Evolutionary conservation across 2,888 invertebrate genomes (phyloP).

Genomic region (Drosophila neotestacea): DNA sequence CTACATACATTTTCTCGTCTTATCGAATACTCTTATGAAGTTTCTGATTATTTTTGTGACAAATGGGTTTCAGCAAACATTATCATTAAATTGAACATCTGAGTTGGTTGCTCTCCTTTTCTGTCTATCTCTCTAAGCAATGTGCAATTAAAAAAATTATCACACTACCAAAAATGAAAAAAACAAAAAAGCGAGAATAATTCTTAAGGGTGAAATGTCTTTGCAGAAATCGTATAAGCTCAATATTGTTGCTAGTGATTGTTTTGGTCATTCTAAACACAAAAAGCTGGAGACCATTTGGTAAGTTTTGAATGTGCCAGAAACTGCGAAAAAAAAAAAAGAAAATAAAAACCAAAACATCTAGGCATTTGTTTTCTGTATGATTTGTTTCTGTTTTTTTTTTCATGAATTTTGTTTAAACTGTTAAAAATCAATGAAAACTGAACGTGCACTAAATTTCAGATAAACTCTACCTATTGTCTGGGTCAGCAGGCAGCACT

Average conservation of each 20-base stretch:
- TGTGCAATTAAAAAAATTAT: conserved; percentile 49
- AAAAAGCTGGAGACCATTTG: conserved; percentile 85
- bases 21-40: neutral
- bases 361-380: conserved; percentile 74
- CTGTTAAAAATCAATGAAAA: conserved; percentile 78
- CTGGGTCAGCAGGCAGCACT: conserved; percentile 82
- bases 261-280: conserved; percentile 85
- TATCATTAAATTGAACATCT: conserved; percentile 5
- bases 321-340: conserved; percentile 69
- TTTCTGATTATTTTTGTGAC: conserved; percentile 17
- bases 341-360: conserved; percentile 71
- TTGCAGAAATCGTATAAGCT: conserved; percentile 88
- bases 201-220: conserved; percentile 89
- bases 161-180: conserved; percentile 63
- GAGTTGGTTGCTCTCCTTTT: conserved; percentile 48
- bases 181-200: conserved; percentile 78
- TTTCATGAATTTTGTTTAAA: conserved; percentile 56
- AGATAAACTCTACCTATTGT: conserved; percentile 85
- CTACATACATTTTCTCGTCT: neutral
- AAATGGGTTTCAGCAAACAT: conserved; percentile 8
- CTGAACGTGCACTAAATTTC: conserved; percentile 85
- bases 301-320: conserved; percentile 85
- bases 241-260: conserved; percentile 85
- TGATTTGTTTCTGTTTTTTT: conserved; percentile 70
- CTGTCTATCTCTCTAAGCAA: conserved; percentile 50